Conservation (phyloP, 2,888 invertebrate species). For the Synanthedon vespiformis region DNA sequence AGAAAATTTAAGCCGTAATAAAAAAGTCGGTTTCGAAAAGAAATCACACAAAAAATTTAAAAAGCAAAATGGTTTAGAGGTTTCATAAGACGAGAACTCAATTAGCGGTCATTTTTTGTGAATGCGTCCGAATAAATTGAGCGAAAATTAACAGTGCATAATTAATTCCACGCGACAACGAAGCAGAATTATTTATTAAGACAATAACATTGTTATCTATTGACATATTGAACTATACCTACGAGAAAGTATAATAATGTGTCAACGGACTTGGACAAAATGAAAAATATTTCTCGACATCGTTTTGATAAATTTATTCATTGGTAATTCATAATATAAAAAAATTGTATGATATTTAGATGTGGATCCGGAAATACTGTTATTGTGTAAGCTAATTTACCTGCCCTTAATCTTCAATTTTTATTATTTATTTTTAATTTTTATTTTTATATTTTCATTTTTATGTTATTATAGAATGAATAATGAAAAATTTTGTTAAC, state of each 20-base stretch:
- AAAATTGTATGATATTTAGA: no score
- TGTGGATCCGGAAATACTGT: no score
- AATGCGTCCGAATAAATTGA: constrained; percentile 18
- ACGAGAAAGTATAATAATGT: constrained; percentile 35
- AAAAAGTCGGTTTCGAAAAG: no score
- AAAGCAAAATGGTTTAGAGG: constrained; percentile 13
- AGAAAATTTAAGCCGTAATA: no score
- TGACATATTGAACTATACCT: constrained; percentile 43
- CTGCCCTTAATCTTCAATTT: no score
- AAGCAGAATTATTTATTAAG: constrained; percentile 13
- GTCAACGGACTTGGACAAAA: constrained; percentile 43
- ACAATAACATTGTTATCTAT: constrained; percentile 51
- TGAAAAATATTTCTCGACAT: constrained; percentile 31
- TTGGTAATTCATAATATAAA: background rate
- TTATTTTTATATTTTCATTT: no score
- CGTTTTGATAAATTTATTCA: background rate
- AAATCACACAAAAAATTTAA: constrained; percentile 5
- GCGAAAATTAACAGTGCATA: constrained; percentile 17
- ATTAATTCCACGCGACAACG: constrained; percentile 22
- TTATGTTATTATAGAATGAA: no score
- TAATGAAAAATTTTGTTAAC: no score
- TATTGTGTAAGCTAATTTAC: no score
- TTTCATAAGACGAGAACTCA: constrained; percentile 6
- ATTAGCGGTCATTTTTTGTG: constrained; percentile 6
- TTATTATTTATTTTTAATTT: no score